phyloP scores from a whole-genome alignment of 2,113 vertebrate species.

The Pelecanoides urinatrix region DNA sequence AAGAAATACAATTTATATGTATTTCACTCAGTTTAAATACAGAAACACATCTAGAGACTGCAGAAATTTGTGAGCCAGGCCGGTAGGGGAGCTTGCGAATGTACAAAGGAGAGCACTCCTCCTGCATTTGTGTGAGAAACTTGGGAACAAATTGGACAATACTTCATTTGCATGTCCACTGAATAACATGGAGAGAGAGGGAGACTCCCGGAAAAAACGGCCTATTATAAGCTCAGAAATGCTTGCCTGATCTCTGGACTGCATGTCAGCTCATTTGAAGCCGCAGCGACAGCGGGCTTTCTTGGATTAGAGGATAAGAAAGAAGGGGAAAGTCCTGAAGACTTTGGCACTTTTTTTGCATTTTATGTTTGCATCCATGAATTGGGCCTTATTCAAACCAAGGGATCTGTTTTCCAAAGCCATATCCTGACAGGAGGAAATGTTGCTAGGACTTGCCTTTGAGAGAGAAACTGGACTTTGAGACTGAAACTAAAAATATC shows the following conservation, averaged over 20 bases:
- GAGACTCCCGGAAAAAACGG: background rate
- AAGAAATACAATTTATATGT: background rate
- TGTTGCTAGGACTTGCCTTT: background rate
- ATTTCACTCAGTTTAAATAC: background rate
- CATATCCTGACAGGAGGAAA: background rate
- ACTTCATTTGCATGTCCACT: constrained; percentile 19
- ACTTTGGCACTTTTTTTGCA: background rate
- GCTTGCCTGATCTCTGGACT: constrained; percentile 14
- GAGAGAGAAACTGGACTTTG: background rate
- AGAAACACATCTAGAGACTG: background rate
- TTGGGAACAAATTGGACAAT: background rate
- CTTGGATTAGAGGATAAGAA: background rate
- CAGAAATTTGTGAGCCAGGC: background rate
- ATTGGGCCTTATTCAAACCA: background rate
- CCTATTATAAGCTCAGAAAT: constrained; percentile 1
- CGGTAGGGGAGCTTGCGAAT: background rate
- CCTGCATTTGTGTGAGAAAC: background rate
- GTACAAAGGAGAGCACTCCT: background rate
- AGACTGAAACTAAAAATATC: background rate
- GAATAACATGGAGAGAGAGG: background rate
- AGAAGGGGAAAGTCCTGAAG: background rate
- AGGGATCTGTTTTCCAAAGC: background rate
- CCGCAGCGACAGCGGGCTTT: background rate
- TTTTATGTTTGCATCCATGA: background rate
- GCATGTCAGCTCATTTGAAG: background rate